Evolutionary conservation across 2,113 vertebrate genomes (phyloP).

Genomic region (Pimephales promelas): DNA sequence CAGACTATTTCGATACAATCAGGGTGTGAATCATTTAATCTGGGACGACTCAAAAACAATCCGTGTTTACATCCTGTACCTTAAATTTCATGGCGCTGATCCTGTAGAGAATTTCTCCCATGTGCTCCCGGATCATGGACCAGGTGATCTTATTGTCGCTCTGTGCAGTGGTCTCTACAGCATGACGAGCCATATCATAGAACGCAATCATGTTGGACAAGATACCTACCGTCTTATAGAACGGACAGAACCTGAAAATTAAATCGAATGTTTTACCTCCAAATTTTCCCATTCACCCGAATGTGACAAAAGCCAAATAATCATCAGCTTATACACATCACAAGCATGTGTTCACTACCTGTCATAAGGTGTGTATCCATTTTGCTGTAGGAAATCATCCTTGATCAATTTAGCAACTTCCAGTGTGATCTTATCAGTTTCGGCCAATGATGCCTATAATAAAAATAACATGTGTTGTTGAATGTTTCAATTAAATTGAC

Average conservation of each 20-base stretch:
- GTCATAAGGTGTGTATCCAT: constrained; percentile 96
- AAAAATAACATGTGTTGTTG: not conserved
- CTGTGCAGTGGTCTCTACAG: constrained; percentile 96
- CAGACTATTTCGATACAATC: not conserved
- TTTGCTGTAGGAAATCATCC: constrained; percentile 98
- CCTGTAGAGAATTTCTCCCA: constrained; percentile 94
- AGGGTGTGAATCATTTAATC: not conserved
- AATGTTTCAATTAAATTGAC: no score
- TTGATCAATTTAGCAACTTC: constrained; percentile 98
- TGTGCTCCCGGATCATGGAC: constrained; percentile 93
- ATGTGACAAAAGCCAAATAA: not conserved
- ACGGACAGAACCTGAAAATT: constrained; percentile 89
- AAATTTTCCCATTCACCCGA: no score
- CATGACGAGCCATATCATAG: constrained; percentile 96
- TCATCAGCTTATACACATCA: not conserved
- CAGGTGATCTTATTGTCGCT: constrained; percentile 98
- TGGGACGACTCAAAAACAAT: not conserved
- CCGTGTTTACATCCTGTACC: constrained; percentile 70
- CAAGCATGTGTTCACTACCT: constrained; percentile 70
- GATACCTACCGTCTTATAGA: constrained; percentile 97
- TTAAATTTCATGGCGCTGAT: constrained; percentile 98
- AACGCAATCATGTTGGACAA: constrained; percentile 95
- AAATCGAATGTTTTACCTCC: not conserved
- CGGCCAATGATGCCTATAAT: constrained; percentile 90
- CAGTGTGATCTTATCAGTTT: constrained; percentile 97